These are phyloP conservation scores for Eurosta solidaginis DNA, from an alignment of 1,140 invertebrate genomes.

Conservation along the genomic window DNA sequence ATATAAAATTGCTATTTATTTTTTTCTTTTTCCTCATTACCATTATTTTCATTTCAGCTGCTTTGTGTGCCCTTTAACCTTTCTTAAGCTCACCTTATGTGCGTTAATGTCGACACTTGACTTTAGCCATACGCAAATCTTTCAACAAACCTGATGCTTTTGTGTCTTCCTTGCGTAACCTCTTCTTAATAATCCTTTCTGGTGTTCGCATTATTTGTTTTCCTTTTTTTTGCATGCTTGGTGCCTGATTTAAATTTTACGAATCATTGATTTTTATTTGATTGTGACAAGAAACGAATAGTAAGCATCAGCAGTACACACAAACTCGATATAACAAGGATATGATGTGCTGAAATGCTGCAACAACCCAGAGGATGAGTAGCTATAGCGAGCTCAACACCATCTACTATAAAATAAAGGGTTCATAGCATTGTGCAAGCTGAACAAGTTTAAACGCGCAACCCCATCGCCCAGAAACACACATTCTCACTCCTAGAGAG, in stretches of 20 bases:
- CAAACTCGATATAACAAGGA: not conserved
- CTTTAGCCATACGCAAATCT: not conserved
- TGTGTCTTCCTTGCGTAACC: not conserved
- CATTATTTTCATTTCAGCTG: not conserved
- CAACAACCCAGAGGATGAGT: not conserved
- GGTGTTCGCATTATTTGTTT: not conserved
- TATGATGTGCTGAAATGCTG: not conserved
- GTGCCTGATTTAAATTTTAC: conserved; percentile 56
- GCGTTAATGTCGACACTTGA: conserved; percentile 10
- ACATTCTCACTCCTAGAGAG: not conserved
- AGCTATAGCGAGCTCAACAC: not conserved
- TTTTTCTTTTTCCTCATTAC: too few species aligned
- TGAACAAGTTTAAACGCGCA: not conserved
- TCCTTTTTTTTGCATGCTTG: not conserved
- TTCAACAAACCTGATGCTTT: conserved; percentile 4
- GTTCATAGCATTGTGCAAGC: not conserved
- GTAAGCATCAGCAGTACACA: not conserved
- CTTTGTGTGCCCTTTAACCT: not conserved
- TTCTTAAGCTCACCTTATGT: not conserved
- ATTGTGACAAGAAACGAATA: conserved; percentile 42
- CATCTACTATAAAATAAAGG: not conserved
- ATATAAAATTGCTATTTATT: too few species aligned
- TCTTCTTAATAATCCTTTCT: conserved; percentile 18
- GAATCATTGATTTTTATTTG: conserved; percentile 59
- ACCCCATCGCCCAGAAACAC: not conserved